Evolutionary conservation across 2,797 vertebrate species (phyloP).

Genomic region (Mormyrus proboscirostris): DNA sequence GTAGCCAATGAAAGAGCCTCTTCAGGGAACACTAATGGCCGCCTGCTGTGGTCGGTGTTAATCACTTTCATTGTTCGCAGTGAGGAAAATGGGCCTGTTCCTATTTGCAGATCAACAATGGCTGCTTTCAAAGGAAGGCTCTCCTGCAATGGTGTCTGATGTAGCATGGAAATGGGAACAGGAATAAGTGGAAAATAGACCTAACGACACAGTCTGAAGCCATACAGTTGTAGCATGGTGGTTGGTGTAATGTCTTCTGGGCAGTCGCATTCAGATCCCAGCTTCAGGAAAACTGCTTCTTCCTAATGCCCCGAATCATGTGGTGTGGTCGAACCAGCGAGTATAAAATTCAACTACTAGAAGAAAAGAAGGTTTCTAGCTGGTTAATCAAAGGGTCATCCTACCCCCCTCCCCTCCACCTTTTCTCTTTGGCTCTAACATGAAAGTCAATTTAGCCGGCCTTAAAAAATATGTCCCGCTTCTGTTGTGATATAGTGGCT

Average conservation of each 20-base stretch:
- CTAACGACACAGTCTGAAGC: neutral
- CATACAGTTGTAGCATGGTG: neutral
- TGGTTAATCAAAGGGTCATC: neutral
- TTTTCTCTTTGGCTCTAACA: neutral
- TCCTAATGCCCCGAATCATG: neutral
- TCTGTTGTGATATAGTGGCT: neutral
- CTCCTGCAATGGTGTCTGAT: neutral
- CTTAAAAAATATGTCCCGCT: neutral
- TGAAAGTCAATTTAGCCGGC: constrained; percentile 5
- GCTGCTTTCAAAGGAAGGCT: neutral
- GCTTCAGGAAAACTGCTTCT: neutral
- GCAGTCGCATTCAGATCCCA: neutral
- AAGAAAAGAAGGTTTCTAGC: neutral
- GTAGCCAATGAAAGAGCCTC: constrained; percentile 39
- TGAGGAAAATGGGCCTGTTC: constrained; percentile 36
- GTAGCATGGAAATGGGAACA: neutral
- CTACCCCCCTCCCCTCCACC: neutral
- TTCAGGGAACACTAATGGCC: constrained; percentile 41
- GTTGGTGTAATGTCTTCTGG: neutral
- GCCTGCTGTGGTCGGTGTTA: constrained; percentile 35
- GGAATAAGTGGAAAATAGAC: neutral
- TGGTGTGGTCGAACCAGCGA: neutral
- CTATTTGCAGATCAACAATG: constrained; percentile 42
- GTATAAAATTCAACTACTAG: neutral
- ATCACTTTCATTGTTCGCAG: constrained; percentile 43